Conservation (phyloP, 2,113 vertebrate species). For the Neomonachus schauinslandi region DNA sequence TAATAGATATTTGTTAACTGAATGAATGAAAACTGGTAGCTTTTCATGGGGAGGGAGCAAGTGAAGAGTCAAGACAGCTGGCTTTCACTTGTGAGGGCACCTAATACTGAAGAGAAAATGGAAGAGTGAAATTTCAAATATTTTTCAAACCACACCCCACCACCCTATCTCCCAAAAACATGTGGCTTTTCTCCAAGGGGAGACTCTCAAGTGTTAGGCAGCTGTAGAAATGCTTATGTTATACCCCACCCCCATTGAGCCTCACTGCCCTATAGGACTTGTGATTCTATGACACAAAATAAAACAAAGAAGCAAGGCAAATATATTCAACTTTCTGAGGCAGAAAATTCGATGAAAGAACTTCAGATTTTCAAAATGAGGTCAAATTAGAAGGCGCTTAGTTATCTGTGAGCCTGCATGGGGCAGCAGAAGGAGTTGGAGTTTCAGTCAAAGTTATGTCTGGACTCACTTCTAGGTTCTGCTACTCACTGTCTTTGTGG, state of each 20-base stretch:
- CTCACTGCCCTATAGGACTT: neutral
- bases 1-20: neutral
- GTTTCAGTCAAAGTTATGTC: too few species aligned
- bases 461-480: neutral
- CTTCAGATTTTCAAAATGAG: constrained; percentile 3
- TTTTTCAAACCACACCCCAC: neutral
- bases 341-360: neutral
- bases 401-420: neutral
- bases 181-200: neutral
- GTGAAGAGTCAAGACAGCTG: neutral
- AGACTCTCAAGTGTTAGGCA: neutral
- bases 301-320: neutral
- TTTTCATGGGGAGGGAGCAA: neutral
- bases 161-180: neutral
- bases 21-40: neutral
- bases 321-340: neutral
- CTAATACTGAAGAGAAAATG: neutral
- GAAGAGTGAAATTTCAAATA: neutral
- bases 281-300: neutral
- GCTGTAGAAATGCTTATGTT: neutral
- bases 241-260: neutral
- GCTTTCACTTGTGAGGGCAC: neutral
- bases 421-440: too few species aligned
- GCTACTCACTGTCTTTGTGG: neutral
- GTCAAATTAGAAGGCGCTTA: neutral